Base-by-base conservation (phyloP, 2,113 vertebrate genomes). In the Pithys albifrons region DNA sequence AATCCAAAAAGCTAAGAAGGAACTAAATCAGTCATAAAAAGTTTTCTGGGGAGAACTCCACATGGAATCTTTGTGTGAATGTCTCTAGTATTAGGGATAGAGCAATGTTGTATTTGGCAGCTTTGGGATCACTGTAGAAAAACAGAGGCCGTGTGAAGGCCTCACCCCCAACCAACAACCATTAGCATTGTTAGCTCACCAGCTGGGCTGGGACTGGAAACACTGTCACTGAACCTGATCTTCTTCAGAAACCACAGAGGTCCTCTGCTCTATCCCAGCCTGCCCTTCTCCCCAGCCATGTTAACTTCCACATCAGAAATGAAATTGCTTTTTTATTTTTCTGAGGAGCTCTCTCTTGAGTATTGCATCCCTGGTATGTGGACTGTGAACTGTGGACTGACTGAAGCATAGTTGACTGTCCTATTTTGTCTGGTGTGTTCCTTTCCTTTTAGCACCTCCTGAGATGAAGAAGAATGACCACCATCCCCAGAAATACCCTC, bases 381-480 rank as follows among this genome's bases (percentile, higher is more conserved):
- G 22, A 24, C 54, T 89, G 18, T 24, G 29, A 19, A 24, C 54
- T 89, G 69, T 19, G 35, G 37, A 29, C 57, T 82, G 66, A 59
- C 1, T 0, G 58, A 85, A 52, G 12, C 43, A 25, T 6, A 35
- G n/a, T 1, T 90, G 46, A 94, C 46, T 29, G 12, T 48, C 12
- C 3, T 82, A 23, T 24, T 91, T 52, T 70, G 9, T 78, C 72
- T 91, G 48, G 4, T 82, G 14, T 71, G 14, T 82, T 83, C 49
- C 74, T 59, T 72, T 39, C 11, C 69, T 73, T 92, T 29, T 72
- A 96, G 95, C 43, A 82, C 48, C 94, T 88, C 69, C 88, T 4
- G 28, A 91, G 64, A 58, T 1, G 0, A 93, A 82, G 85, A 78
- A 87, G 27, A 41, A 20, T 9, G 80, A 81, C 18, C 59, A 51